phyloP scores from a whole-genome alignment of 2,113 vertebrate genomes.

The Panthera uncia region DNA sequence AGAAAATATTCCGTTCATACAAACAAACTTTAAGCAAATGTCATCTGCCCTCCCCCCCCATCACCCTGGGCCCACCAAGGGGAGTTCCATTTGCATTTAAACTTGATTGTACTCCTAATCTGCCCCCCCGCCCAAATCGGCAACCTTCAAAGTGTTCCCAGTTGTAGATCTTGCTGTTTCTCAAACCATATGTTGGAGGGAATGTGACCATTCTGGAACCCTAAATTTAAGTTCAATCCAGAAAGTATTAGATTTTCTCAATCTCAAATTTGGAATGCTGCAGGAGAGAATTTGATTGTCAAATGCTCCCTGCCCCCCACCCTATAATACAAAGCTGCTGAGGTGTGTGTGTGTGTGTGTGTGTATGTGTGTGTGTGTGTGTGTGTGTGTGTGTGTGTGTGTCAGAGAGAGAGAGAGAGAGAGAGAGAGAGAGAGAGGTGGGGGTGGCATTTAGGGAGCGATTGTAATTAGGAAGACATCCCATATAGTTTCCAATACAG shows the following conservation, averaged over 20 bases:
- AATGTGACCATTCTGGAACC: background rate
- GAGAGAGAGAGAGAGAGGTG: no score
- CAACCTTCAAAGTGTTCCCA: background rate
- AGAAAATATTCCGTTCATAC: background rate
- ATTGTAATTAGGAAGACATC: background rate
- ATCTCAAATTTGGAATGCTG: background rate
- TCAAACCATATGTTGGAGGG: background rate
- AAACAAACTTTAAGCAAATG: background rate
- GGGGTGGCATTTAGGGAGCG: background rate
- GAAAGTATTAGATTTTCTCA: background rate
- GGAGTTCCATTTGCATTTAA: background rate
- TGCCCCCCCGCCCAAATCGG: background rate
- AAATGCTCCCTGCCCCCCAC: background rate
- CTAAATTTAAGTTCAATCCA: background rate
- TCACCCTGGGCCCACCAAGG: background rate
- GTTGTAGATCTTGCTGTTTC: background rate
- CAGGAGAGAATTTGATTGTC: background rate
- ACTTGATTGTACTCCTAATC: background rate
- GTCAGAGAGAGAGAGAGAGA: no score
- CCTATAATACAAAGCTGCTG: background rate
- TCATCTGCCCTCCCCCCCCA: background rate
- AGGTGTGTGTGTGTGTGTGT: background rate
- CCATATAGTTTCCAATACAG: background rate
- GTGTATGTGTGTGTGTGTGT: no score
- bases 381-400: no score